Base-by-base conservation (phyloP, 2,113 vertebrate genomes). In the Cebidichthys violaceus region DNA sequence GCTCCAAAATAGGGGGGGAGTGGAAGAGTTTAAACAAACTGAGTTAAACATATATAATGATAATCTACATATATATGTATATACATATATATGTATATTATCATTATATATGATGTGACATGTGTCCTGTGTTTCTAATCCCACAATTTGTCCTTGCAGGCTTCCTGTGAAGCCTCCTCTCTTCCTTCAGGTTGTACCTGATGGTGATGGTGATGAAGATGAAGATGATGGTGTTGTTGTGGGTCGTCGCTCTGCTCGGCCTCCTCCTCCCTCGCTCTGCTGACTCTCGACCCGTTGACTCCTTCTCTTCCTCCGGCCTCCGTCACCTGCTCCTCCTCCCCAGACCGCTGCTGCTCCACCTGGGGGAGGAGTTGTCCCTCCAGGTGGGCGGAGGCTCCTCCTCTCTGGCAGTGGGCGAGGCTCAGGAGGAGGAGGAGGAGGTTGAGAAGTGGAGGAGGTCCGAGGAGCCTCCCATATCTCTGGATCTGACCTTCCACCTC, bases 401-500 rank as follows among this genome's bases (percentile, higher is more conserved):
- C 10, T 2, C 65, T 31, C 22, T 93, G 1, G 77, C 83, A 71
- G 94, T 95, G 93, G 94, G 90, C 79, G 80, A 93, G 54, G 94
- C 91, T 3, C 57, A 17, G 57, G 79, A 92, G 4, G 45, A 20
- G 52, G 41, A 27, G 33, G 57, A 35, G 31, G 60, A 29, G 35
- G 43, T 0, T 76, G 89, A 90, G 75, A 94, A 92, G 79, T 91
- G 61, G 77, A 96, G 95, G 89, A 93, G 97, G 17, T 94, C 95
- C 0, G 95, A 97, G 6, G 96, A 97, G 73, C 93, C 96, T 7
- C 96, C 96, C 13, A 96, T 97, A 86, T 99, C 97, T 22, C 93
- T 99, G 92, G 97, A 99, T 85, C 96, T 99, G 92, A 98, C 97
- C 64, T 98, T 99, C 94, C 97, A 97, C 83, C 96, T 99, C 55